phyloP scores from a whole-genome alignment of 2,113 vertebrate species.

The Malurus elegans region DNA sequence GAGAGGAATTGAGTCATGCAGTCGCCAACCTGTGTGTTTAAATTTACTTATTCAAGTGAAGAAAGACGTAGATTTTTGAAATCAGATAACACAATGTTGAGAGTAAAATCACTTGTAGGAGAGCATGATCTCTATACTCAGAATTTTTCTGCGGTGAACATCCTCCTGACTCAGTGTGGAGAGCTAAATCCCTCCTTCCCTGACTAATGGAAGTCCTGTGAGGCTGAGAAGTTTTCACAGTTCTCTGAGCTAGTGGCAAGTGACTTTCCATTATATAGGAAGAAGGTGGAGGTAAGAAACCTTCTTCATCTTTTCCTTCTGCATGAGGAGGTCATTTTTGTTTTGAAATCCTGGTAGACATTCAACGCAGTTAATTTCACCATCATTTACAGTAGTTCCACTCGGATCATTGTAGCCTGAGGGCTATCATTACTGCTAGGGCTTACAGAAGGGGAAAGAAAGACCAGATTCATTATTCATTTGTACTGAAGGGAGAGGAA shows the following conservation, averaged over 20 bases:
- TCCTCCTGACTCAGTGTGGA: background rate
- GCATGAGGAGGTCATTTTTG: constrained; percentile 8
- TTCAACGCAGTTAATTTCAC: constrained; percentile 42
- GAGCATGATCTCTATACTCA: background rate
- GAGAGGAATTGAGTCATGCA: background rate
- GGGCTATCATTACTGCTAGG: constrained; percentile 60
- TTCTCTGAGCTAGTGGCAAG: background rate
- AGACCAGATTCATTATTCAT: constrained; percentile 63
- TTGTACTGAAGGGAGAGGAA: constrained; percentile 36
- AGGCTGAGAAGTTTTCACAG: background rate
- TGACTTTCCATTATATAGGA: background rate
- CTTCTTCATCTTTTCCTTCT: background rate
- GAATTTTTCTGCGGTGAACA: background rate
- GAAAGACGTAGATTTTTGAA: background rate
- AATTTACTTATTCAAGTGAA: background rate
- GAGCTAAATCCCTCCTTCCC: background rate
- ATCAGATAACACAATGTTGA: background rate
- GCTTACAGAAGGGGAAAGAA: constrained; percentile 45
- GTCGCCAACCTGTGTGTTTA: background rate
- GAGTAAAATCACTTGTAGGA: background rate
- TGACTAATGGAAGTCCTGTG: background rate
- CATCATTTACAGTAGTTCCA: constrained; percentile 27
- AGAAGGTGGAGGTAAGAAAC: background rate
- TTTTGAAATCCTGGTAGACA: constrained; percentile 40
- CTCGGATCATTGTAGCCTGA: background rate